Conservation (phyloP, 2,113 vertebrate species). For the Catharus bicknelli region DNA sequence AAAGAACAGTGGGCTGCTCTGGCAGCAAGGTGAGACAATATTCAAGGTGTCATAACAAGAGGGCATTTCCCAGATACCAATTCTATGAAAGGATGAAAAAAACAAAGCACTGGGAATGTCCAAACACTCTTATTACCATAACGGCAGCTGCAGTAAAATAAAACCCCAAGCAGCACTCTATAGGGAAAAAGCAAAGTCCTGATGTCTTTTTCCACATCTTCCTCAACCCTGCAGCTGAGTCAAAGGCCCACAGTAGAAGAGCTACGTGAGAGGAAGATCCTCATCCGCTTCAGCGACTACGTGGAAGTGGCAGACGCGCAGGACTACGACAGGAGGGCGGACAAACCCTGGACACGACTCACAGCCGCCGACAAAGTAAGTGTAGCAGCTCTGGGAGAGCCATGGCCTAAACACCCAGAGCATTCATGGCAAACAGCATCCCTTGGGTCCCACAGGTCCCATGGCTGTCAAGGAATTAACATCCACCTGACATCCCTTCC, state of each 20-base stretch:
- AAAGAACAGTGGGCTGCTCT: not conserved
- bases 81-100: not conserved
- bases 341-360: slow-evolving; percentile 97
- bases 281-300: slow-evolving; percentile 97
- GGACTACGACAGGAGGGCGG: slow-evolving; percentile 94
- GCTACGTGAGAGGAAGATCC: slow-evolving; percentile 93
- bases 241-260: slow-evolving; percentile 97
- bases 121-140: not conserved
- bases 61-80: not conserved
- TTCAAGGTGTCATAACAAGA: not conserved
- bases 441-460: not conserved
- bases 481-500: not conserved
- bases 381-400: not conserved
- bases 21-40: not conserved
- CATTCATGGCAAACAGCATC: not conserved
- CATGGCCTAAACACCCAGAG: not conserved
- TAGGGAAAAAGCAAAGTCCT: not conserved
- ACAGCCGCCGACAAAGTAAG: slow-evolving; percentile 96
- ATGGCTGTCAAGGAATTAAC: not conserved
- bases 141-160: fast-evolving
- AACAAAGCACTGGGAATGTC: not conserved
- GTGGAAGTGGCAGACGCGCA: slow-evolving; percentile 96
- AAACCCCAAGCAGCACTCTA: not conserved
- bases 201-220: not conserved
- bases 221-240: slow-evolving; percentile 82